Conservation (phyloP, 2,113 vertebrate species). For the human (Homo sapiens) region GRCh38 chr20:37738001-37738500, state of each 20-base stretch:
- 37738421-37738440: neutral
- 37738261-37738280: neutral
- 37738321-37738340: neutral
- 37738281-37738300: neutral
- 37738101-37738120: neutral
- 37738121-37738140: neutral
- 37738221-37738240: neutral
- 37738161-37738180: neutral
- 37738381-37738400: neutral
- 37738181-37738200: neutral
- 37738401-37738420: neutral
- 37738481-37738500: slow-evolving; percentile 45
- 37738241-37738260: neutral
- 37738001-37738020: slow-evolving; percentile 34
- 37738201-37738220: neutral
- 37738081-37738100: neutral
- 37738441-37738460: neutral
- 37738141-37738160: neutral
- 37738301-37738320: neutral
- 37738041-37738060: neutral
- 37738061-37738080: neutral
- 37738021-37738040: neutral
- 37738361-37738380: neutral
- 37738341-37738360: neutral
- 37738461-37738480: slow-evolving; percentile 42